These are phyloP conservation scores for Drosophila simulans DNA, from an alignment of 1,140 invertebrate genomes.

Conservation along the genomic window DNA sequence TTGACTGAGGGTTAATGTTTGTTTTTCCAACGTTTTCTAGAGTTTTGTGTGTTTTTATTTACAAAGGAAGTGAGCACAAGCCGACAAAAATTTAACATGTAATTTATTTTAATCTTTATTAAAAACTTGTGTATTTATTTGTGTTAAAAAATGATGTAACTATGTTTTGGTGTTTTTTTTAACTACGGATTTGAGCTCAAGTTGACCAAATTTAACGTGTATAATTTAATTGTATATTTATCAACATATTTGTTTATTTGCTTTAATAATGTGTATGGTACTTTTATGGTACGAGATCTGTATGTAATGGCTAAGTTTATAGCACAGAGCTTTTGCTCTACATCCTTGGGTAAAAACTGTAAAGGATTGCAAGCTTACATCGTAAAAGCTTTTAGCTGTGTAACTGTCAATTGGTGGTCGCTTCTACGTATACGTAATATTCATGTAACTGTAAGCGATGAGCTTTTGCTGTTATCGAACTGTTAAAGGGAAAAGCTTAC, in stretches of 20 bases:
- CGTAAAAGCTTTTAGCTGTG: slow-evolving; percentile 16
- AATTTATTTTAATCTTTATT: neutral
- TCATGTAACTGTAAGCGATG: neutral
- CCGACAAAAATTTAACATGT: neutral
- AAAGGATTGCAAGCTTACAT: neutral
- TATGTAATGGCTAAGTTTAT: slow-evolving; percentile 1
- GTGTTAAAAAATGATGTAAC: no score
- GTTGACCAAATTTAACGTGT: no score
- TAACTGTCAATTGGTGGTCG: neutral
- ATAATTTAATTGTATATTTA: no score
- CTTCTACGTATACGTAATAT: slow-evolving; percentile 8
- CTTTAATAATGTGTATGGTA: no score
- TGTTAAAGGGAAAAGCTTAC: slow-evolving; percentile 15
- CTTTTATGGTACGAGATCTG: no score
- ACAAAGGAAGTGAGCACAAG: neutral
- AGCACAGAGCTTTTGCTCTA: slow-evolving; percentile 18
- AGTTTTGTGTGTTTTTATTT: slow-evolving; percentile 15
- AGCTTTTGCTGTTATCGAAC: slow-evolving; percentile 21
- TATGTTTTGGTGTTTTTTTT: no score
- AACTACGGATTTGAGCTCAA: no score
- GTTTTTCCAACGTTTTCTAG: slow-evolving; percentile 4
- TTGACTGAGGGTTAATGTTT: slow-evolving; percentile 36
- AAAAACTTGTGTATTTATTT: no score
- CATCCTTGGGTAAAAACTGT: neutral
- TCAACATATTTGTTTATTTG: no score